These are phyloP conservation scores for Labia minor DNA, from an alignment of 2,888 invertebrate genomes.

Conservation along the genomic window DNA sequence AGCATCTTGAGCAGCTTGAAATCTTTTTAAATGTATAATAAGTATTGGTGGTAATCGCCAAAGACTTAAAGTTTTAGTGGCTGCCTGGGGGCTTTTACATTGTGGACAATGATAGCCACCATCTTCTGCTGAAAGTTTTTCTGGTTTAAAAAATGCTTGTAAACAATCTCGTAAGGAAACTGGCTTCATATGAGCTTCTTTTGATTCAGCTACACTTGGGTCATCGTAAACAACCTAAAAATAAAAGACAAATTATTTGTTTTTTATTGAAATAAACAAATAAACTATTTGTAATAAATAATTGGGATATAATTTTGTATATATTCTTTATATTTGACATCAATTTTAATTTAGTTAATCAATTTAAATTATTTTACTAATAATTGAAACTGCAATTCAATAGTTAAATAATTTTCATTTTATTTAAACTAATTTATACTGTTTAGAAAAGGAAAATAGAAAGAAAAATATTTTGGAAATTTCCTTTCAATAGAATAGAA, in stretches of 20 bases:
- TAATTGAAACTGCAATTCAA: too few relatives aligned
- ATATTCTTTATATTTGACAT: neutral
- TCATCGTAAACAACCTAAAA: constrained; percentile 65
- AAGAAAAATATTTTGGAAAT: too few relatives aligned
- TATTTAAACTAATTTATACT: too few relatives aligned
- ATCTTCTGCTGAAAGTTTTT: constrained; percentile 58
- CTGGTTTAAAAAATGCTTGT: constrained; percentile 77
- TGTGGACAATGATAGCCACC: constrained; percentile 75
- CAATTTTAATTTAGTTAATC: neutral
- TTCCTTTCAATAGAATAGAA: too few relatives aligned
- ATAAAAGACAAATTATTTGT: constrained; percentile 19
- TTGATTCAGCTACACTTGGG: constrained; percentile 55
- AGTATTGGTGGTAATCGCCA: constrained; percentile 84
- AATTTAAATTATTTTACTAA: neutral
- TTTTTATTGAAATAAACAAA: too few relatives aligned
- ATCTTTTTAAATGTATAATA: constrained; percentile 83
- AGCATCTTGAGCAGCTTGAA: constrained; percentile 70
- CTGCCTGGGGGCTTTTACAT: constrained; percentile 72
- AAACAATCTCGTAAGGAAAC: constrained; percentile 77
- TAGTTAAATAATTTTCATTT: too few relatives aligned
- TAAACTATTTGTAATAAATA: too few relatives aligned
- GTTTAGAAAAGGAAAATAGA: too few relatives aligned
- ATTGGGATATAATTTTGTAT: constrained; percentile 23
- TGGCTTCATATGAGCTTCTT: constrained; percentile 66
- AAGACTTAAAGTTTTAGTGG: constrained; percentile 82